A percentile compares a stretch with the other conserved stretches of the same genome.
Evolutionary conservation across 2,113 vertebrate species (phyloP).

Genomic region (Spea multiplicata): DNA sequence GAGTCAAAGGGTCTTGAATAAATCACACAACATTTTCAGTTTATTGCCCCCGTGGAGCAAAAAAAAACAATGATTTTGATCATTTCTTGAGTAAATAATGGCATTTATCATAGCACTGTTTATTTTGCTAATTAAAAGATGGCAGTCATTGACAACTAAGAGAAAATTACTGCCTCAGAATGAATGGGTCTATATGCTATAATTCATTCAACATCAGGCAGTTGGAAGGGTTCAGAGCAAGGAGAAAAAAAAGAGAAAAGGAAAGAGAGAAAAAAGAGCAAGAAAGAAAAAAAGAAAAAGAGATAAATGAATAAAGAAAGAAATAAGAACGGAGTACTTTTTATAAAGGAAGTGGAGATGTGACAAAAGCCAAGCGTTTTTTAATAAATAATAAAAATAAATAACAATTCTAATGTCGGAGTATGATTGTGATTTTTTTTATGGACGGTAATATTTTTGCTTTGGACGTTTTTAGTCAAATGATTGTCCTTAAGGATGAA

Average conservation of each 20-base stretch:
- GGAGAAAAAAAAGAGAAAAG: not conserved
- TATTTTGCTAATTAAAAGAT: slow-evolving; percentile 69
- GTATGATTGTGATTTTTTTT: too few species aligned
- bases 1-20: slow-evolving; percentile 63
- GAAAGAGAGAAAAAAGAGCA: too few species aligned
- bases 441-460: too few species aligned
- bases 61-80: slow-evolving; percentile 64
- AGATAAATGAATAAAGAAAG: too few species aligned
- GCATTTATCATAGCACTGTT: slow-evolving; percentile 69
- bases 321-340: too few species aligned
- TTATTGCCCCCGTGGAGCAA: slow-evolving; percentile 58
- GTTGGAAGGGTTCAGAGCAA: not conserved
- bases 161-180: slow-evolving; percentile 19
- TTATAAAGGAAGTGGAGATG: too few species aligned
- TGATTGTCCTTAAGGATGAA: too few species aligned
- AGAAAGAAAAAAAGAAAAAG: too few species aligned
- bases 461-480: too few species aligned
- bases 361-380: too few species aligned
- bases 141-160: slow-evolving; percentile 48
- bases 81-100: slow-evolving; percentile 66
- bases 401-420: too few species aligned
- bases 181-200: not conserved
- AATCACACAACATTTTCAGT: slow-evolving; percentile 62
- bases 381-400: too few species aligned
- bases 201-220: not conserved